Evolutionary conservation across 2,888 invertebrate species (phyloP).

Genomic region (Caenorhabditis sulstoni): DNA sequence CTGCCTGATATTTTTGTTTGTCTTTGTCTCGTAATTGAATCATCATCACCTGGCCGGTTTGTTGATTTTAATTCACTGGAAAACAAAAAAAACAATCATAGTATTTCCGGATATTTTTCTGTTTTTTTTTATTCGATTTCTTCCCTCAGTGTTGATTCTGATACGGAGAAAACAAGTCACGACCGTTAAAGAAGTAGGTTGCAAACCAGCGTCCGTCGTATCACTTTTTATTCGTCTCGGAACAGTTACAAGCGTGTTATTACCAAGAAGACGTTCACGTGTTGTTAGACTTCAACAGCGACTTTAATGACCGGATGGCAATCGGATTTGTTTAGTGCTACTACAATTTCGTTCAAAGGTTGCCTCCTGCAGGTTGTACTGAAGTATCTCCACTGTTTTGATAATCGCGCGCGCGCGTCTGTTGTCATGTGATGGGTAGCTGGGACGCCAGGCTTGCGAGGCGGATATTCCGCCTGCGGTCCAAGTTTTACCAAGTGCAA

Average conservation of each 20-base stretch:
- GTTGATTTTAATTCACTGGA: conserved; percentile 19
- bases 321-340: too few species aligned
- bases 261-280: conserved; percentile 7
- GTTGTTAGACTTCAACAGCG: too few species aligned
- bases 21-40: conserved; percentile 41
- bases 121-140: not conserved
- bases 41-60: conserved; percentile 21
- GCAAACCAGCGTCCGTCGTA: conserved; percentile 40
- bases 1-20: conserved; percentile 23
- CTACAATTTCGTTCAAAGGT: too few species aligned
- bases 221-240: conserved; percentile 19
- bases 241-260: conserved; percentile 17
- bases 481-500: conserved; percentile 59
- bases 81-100: not conserved
- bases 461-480: conserved; percentile 54
- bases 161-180: conserved; percentile 6
- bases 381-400: conserved; percentile 36
- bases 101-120: conserved; percentile 1
- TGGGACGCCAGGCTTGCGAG: conserved; percentile 44
- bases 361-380: conserved; percentile 4
- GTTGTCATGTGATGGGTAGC: conserved; percentile 48
- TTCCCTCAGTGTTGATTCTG: not conserved
- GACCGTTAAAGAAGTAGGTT: conserved; percentile 23
- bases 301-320: too few species aligned
- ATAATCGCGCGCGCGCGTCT: conserved; percentile 26